phyloP scores from a whole-genome alignment of 2,888 invertebrate species.

The Epirrhoe tristata region DNA sequence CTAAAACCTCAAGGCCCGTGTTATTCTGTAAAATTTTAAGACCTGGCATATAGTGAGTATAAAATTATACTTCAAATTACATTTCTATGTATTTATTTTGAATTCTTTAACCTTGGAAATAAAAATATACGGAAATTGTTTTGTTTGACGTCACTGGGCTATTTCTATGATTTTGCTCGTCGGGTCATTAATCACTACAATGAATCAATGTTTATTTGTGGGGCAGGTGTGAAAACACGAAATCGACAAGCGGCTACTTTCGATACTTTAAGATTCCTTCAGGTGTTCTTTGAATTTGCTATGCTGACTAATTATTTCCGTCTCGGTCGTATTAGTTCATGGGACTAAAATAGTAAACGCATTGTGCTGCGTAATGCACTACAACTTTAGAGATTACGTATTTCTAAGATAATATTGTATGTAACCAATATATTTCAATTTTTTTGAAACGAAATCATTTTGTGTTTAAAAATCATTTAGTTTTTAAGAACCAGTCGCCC shows the following conservation, averaged over 20 bases:
- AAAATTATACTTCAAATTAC: conserved; percentile 40
- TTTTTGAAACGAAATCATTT: too few relatives aligned
- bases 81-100: conserved; percentile 50
- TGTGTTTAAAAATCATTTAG: too few relatives aligned
- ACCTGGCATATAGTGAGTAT: conserved; percentile 46
- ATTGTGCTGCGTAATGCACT: conserved; percentile 13
- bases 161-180: conserved; percentile 67
- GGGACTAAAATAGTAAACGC: conserved; percentile 36
- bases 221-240: conserved; percentile 63
- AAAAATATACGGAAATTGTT: conserved; percentile 63
- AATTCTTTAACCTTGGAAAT: conserved; percentile 53
- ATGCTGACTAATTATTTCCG: conserved; percentile 36
- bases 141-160: conserved; percentile 74
- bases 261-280: conserved; percentile 58
- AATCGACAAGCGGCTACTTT: conserved; percentile 64
- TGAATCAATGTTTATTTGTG: conserved; percentile 79
- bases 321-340: conserved; percentile 26
- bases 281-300: conserved; percentile 51
- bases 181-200: conserved; percentile 56
- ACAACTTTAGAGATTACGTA: neutral
- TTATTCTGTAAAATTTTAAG: conserved; percentile 41
- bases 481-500: neutral
- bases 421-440: too few relatives aligned
- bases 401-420: neutral
- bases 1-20: conserved; percentile 26